phyloP scores from a whole-genome alignment of 2,888 invertebrate species.

The Caenorhabditis afra region DNA sequence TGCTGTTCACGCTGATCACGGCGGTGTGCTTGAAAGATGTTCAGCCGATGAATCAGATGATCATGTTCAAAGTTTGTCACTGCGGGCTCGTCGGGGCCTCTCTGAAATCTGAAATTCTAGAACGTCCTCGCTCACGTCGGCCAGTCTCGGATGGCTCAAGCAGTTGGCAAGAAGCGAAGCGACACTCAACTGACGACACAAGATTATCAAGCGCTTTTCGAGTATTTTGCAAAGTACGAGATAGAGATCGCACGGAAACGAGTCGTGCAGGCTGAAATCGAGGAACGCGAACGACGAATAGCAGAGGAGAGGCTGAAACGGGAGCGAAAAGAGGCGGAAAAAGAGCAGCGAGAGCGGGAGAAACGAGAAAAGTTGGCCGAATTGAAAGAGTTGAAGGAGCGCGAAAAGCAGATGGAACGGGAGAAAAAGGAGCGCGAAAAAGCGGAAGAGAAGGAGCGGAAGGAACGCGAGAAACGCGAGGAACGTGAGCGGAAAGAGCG shows the following conservation, averaged over 20 bases:
- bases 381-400: conserved; percentile 5
- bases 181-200: neutral
- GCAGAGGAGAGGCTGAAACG: conserved; percentile 17
- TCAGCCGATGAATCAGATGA: conserved; percentile 6
- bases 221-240: conserved; percentile 21
- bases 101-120: conserved; percentile 17
- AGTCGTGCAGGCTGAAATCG: neutral
- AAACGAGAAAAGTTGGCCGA: conserved; percentile 19
- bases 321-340: conserved; percentile 31
- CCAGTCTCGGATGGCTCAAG: conserved; percentile 27
- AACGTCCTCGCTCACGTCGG: conserved; percentile 19
- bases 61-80: conserved; percentile 28
- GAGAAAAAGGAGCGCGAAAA: conserved; percentile 20
- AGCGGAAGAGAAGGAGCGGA: neutral
- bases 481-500: conserved; percentile 1
- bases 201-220: conserved; percentile 20
- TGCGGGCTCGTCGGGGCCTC: neutral
- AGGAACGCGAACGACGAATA: conserved; percentile 8
- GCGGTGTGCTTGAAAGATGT: conserved; percentile 5
- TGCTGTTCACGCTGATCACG: conserved; percentile 1
- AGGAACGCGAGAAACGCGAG: conserved; percentile 9
- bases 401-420: neutral
- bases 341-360: conserved; percentile 31
- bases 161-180: neutral
- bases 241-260: neutral